Evolutionary conservation across 2,113 vertebrate genomes (phyloP), one percentile per base, ranked within the genome.

Genomic region (Hemiprocne comata): DNA sequence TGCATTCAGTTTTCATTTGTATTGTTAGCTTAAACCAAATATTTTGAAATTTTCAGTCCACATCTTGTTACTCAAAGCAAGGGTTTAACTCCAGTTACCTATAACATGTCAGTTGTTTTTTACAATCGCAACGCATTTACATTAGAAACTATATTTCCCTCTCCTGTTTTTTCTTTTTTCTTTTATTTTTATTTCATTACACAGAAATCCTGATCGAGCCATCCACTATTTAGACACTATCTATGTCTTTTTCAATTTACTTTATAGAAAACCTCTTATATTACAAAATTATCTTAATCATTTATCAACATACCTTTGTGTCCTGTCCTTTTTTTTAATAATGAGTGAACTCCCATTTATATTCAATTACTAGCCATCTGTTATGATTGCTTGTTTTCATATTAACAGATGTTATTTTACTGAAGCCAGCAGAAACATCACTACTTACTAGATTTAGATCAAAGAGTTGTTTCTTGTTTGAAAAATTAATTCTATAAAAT

Each of bases 1-100:
- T 69, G 6, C 4, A 80, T 13, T 3, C 2, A 48, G 4, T 33
- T 76, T 77, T 73, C 2, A 36, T 34, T 84, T 84, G 61, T 46
- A 64, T 36, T 46, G 25, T 29, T 73, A 65, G 55, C 31, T 5
- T 73, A 80, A 69, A 64, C 17, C 7, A 76, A 76, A 61, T 9
- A 2, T 7, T 72, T 44, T 51, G 21, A 82, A 50, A 89, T 50
- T 70, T 65, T 84, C 54, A 69, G 33, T 40, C 15, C 5, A 55
- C 12, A 44, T 66, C 24, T 46, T 57, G 9, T 17, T 70, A 28
- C 7, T 31, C 4, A 54, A 44, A 82, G 16, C 0, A 0, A 60
- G 33, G 4, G 10, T 55, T 92, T 53, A 72, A 66, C 7, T 31
- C 25, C 11, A 44, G 42, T 61, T 53, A n/a, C 3, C 25, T 14